phyloP scores from a whole-genome alignment of 2,888 invertebrate species.

The Lepidochrysops patricia region DNA sequence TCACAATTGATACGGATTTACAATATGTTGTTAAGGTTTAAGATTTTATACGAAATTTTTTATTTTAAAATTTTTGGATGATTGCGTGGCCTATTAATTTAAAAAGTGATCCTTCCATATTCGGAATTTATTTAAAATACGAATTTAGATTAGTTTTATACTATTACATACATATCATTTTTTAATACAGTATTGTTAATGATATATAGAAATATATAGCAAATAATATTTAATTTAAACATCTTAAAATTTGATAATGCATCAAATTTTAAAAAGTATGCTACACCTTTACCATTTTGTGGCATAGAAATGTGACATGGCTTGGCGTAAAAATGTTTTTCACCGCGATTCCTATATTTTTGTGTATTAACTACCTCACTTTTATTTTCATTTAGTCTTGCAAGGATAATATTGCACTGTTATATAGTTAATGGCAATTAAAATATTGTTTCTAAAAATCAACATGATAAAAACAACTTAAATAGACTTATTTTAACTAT shows the following conservation, averaged over 20 bases:
- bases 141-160: slow-evolving; percentile 21
- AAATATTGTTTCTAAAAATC: not conserved
- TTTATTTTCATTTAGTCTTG: not conserved
- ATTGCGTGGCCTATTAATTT: slow-evolving; percentile 23
- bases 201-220: slow-evolving; percentile 7
- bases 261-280: not conserved
- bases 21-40: not conserved
- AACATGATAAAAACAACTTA: not conserved
- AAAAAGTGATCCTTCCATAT: slow-evolving; percentile 27
- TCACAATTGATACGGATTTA: slow-evolving; percentile 3
- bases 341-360: not conserved
- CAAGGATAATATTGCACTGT: not conserved
- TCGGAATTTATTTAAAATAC: slow-evolving; percentile 25
- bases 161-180: slow-evolving; percentile 19
- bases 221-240: slow-evolving; percentile 1
- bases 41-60: not conserved
- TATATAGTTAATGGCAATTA: not conserved
- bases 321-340: not conserved
- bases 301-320: not conserved
- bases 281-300: not conserved
- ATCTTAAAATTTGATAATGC: not conserved
- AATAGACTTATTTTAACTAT: no score
- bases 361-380: not conserved
- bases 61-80: slow-evolving; percentile 18
- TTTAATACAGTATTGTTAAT: slow-evolving; percentile 7